These are phyloP conservation scores for Macrocentrus cingulum DNA, from an alignment of 1,140 invertebrate species.

Conservation along the genomic window DNA sequence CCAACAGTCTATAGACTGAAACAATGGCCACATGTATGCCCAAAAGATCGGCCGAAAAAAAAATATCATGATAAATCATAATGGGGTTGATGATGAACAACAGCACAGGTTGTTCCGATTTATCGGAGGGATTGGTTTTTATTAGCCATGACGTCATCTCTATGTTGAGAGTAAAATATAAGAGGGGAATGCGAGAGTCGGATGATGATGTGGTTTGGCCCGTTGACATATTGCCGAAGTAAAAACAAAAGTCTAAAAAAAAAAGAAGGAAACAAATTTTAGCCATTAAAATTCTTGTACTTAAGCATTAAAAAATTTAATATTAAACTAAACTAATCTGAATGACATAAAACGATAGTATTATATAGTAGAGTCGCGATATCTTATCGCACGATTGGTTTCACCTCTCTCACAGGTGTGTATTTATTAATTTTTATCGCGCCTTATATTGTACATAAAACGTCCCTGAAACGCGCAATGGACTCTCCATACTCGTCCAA, in stretches of 20 bases:
- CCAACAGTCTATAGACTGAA: background rate
- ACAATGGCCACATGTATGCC: background rate
- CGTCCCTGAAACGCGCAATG: background rate
- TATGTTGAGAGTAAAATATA: slow-evolving; percentile 8
- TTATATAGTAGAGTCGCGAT: background rate
- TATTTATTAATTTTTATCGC: background rate
- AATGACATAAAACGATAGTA: background rate
- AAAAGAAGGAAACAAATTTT: background rate
- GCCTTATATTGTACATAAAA: background rate
- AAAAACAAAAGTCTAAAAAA: background rate
- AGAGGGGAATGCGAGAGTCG: background rate
- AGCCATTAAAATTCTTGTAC: background rate
- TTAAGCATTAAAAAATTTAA: too few relatives aligned
- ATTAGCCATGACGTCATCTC: slow-evolving; percentile 27
- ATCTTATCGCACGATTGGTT: slow-evolving; percentile 13
- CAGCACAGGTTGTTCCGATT: slow-evolving; percentile 1
- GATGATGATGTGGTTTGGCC: background rate
- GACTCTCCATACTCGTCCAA: slow-evolving; percentile 9
- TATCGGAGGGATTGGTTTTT: slow-evolving; percentile 17
- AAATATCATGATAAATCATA: background rate
- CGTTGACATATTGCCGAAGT: background rate
- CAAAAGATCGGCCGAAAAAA: background rate
- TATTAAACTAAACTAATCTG: background rate
- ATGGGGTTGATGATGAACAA: background rate
- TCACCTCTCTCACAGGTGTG: background rate